phyloP scores from a whole-genome alignment of 2,888 invertebrate genomes.

The Stomorhina lunata region DNA sequence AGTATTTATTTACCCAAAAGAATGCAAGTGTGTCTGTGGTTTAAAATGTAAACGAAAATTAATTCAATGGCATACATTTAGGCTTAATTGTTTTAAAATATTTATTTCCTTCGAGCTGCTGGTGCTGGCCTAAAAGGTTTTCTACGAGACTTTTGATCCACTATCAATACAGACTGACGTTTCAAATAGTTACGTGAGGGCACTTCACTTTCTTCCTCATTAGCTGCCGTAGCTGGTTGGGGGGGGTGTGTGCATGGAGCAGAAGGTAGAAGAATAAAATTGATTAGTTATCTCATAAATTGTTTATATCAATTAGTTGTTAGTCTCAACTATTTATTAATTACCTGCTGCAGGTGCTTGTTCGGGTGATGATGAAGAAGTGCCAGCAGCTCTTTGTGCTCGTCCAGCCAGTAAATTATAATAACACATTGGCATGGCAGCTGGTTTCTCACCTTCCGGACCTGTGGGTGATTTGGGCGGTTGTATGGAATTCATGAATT shows the following conservation, averaged over 20 bases:
- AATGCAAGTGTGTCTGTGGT: not conserved
- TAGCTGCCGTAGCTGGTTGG: conserved; percentile 80
- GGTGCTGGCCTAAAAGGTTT: conserved; percentile 84
- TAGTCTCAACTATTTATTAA: not conserved
- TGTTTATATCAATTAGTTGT: conserved; percentile 17
- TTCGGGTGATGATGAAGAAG: conserved; percentile 78
- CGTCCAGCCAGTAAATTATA: conserved; percentile 78
- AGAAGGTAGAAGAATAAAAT: not conserved
- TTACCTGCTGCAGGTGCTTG: conserved; percentile 78
- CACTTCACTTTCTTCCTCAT: conserved; percentile 91
- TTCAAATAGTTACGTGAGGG: conserved; percentile 89
- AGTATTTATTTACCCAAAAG: no score
- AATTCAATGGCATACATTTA: conserved; percentile 30
- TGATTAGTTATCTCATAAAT: not conserved
- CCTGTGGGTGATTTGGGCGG: conserved; percentile 73
- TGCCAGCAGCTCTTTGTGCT: conserved; percentile 76
- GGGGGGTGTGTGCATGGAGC: no score
- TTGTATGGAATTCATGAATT: conserved; percentile 70
- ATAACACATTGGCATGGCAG: conserved; percentile 79
- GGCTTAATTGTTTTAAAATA: not conserved
- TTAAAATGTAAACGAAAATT: not conserved
- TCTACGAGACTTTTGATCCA: conserved; percentile 90
- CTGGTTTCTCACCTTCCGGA: conserved; percentile 76
- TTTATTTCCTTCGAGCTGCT: conserved; percentile 63
- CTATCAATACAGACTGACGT: conserved; percentile 89